Conservation (phyloP, 2,797 vertebrate genomes). For the Artibeus jamaicensis region DNA sequence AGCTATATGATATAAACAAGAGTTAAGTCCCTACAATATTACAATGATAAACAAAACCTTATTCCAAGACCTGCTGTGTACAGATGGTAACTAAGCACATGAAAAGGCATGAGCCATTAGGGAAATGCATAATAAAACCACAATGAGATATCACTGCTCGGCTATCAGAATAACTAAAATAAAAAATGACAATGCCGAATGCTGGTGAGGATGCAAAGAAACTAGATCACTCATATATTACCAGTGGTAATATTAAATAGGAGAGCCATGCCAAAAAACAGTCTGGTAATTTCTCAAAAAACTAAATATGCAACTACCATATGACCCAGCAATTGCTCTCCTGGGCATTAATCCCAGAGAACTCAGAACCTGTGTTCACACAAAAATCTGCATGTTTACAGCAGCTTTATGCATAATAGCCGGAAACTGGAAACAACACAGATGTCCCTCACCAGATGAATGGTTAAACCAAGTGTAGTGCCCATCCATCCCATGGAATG, state of each 20-base stretch:
- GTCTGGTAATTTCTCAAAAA: not conserved
- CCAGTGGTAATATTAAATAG: not conserved
- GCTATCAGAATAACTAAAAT: not conserved
- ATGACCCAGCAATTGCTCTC: not conserved
- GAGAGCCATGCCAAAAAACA: not conserved
- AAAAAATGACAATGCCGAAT: not conserved
- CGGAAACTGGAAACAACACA: not conserved
- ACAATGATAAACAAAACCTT: not conserved
- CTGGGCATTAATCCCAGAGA: slow-evolving; percentile 12
- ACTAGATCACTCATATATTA: not conserved
- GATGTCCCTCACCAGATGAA: not conserved
- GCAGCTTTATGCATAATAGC: slow-evolving; percentile 15
- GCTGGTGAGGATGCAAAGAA: not conserved
- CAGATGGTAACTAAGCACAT: not conserved
- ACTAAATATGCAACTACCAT: not conserved
- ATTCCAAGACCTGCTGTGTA: not conserved
- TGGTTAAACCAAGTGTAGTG: not conserved
- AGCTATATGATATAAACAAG: not conserved
- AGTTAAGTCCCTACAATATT: not conserved
- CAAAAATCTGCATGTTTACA: slow-evolving; percentile 17
- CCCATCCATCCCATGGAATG: not conserved
- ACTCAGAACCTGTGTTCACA: not conserved
- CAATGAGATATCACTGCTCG: not conserved
- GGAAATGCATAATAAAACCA: not conserved
- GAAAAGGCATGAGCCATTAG: not conserved